Conservation (phyloP, 2,113 vertebrate genomes). For the Oncorhynchus kisutch region DNA sequence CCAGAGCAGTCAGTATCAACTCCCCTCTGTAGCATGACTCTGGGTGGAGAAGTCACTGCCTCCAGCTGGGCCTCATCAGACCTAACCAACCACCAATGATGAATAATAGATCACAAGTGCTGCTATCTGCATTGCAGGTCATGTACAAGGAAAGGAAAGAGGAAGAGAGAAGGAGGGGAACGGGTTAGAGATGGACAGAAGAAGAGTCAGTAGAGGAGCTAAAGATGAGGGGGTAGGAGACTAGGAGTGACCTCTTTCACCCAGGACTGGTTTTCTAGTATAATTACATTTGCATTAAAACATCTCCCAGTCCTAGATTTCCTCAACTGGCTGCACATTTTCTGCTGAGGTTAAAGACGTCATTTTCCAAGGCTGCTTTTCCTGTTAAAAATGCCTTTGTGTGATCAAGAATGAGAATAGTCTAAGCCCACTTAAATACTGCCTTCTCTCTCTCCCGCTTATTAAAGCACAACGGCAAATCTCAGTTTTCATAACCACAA, state of each 20-base stretch:
- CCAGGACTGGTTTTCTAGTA: neutral
- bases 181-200: neutral
- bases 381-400: neutral
- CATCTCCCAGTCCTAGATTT: neutral
- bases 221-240: neutral
- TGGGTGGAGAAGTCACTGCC: neutral
- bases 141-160: neutral
- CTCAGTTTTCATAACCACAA: too few species aligned
- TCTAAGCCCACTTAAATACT: neutral
- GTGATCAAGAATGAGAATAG: neutral
- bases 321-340: constrained; percentile 1
- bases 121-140: constrained; percentile 4
- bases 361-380: neutral
- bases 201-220: neutral
- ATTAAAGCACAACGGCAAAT: neutral
- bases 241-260: neutral
- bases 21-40: neutral
- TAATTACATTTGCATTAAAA: neutral
- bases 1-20: too few species aligned
- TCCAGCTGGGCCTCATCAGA: neutral
- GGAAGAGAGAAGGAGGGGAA: neutral
- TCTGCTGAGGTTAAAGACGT: neutral
- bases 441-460: neutral
- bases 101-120: constrained; percentile 1
- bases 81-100: neutral